A percentile compares a stretch with the other conserved stretches of the same genome.
Evolutionary conservation across 64 coral and sea anemone species (phyloP).

Genomic region (Stichodactyla mertensii): DNA sequence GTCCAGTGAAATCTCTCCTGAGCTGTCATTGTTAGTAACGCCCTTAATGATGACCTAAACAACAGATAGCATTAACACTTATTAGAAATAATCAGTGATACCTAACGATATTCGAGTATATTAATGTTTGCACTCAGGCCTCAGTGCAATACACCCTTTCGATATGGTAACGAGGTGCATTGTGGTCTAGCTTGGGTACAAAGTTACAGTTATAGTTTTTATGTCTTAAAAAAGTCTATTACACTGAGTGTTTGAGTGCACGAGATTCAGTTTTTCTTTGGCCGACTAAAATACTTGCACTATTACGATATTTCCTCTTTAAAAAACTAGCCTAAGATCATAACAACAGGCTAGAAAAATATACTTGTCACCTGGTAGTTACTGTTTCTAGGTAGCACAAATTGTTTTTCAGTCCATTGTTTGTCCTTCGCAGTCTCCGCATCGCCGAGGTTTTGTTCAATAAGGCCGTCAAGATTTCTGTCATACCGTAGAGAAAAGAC

Average conservation of each 20-base stretch:
- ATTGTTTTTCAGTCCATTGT: background rate
- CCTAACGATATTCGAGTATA: too few relatives aligned
- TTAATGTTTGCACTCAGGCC: too few relatives aligned
- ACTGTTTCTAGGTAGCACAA: background rate
- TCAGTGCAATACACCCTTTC: too few relatives aligned
- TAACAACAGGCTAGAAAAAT: background rate
- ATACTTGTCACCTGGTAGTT: background rate
- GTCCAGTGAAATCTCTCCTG: background rate
- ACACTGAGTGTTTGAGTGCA: too few relatives aligned
- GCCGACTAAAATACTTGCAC: too few relatives aligned
- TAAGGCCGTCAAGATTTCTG: background rate
- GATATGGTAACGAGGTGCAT: too few relatives aligned
- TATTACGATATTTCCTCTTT: too few relatives aligned
- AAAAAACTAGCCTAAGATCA: background rate
- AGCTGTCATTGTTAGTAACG: background rate
- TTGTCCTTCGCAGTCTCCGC: background rate
- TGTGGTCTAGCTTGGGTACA: too few relatives aligned
- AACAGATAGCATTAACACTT: background rate
- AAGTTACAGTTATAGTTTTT: too few relatives aligned
- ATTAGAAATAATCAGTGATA: too few relatives aligned
- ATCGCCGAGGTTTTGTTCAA: background rate
- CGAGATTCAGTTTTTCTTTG: too few relatives aligned
- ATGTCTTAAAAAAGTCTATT: too few relatives aligned
- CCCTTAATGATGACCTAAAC: constrained; percentile 12
- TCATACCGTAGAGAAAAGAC: background rate